These are phyloP conservation scores for Creontiades dilutus DNA, from an alignment of 2,888 invertebrate genomes.

Conservation along the genomic window DNA sequence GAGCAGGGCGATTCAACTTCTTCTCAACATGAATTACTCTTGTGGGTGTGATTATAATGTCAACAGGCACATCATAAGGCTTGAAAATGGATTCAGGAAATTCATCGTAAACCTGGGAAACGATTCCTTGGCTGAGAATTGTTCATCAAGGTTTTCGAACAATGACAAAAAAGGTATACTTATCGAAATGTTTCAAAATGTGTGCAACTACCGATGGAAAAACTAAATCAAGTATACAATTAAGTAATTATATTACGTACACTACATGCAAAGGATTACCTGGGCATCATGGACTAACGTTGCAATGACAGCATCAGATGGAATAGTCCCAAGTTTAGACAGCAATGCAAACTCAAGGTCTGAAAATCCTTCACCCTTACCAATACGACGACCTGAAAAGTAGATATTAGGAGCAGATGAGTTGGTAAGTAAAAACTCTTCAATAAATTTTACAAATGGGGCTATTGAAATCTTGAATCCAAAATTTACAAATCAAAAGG, in stretches of 20 bases:
- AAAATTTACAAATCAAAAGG: too few species aligned
- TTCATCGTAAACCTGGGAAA: constrained; percentile 83
- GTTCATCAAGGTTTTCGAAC: not conserved
- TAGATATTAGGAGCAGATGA: not conserved
- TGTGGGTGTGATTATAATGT: constrained; percentile 91
- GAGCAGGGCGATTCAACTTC: constrained; percentile 70
- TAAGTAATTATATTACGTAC: not conserved
- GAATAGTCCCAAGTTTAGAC: constrained; percentile 87
- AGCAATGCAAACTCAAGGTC: constrained; percentile 92
- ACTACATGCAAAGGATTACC: constrained; percentile 78
- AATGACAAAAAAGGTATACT: too few species aligned
- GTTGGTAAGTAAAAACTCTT: not conserved
- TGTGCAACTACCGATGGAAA: too few species aligned
- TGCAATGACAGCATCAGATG: constrained; percentile 86
- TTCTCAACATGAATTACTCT: constrained; percentile 83
- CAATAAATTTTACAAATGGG: too few species aligned
- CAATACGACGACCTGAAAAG: constrained; percentile 85
- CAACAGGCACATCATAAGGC: constrained; percentile 90
- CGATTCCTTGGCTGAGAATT: too few species aligned
- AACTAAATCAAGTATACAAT: not conserved
- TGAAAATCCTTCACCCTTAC: constrained; percentile 92
- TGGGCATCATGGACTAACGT: constrained; percentile 93
- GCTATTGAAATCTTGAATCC: too few species aligned
- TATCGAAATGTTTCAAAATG: too few species aligned
- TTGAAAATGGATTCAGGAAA: constrained; percentile 87